Conservation (phyloP, 2,888 invertebrate species). For the Lucinisca nassula region DNA sequence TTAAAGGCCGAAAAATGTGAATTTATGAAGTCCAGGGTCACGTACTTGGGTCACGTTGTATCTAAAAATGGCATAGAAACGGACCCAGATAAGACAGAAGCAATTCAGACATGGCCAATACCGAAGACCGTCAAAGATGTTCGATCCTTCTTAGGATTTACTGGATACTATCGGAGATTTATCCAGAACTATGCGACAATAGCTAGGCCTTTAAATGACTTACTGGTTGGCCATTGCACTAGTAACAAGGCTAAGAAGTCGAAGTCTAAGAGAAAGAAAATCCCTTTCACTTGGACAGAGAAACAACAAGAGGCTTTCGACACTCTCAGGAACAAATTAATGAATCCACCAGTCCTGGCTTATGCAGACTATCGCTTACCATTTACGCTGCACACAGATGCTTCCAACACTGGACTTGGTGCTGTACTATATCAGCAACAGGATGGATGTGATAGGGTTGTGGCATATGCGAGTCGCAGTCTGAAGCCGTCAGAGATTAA, state of each 20-base stretch:
- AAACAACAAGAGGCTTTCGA: conserved; percentile 7
- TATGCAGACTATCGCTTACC: conserved; percentile 38
- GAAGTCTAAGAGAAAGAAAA: not conserved
- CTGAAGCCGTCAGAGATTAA: conserved; percentile 36
- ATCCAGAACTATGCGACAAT: conserved; percentile 14
- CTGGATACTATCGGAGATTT: conserved; percentile 6
- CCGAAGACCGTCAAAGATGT: conserved; percentile 1
- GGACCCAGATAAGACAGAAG: conserved; percentile 9
- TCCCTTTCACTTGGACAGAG: not conserved
- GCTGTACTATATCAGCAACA: conserved; percentile 53
- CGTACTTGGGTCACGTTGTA: conserved; percentile 15
- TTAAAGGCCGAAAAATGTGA: conserved; percentile 43
- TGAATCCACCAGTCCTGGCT: conserved; percentile 18
- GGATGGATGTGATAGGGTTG: conserved; percentile 30
- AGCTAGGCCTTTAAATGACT: conserved; percentile 13
- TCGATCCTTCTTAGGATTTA: conserved; percentile 44
- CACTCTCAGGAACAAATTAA: conserved; percentile 5
- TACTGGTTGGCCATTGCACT: not conserved
- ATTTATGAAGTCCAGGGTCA: conserved; percentile 13
- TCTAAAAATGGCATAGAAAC: conserved; percentile 7
- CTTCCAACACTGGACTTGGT: conserved; percentile 32
- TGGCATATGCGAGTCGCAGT: conserved; percentile 48
- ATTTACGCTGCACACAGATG: conserved; percentile 53
- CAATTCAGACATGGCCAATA: not conserved
- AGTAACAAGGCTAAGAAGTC: not conserved